These are phyloP conservation scores for Amblyornis subalaris DNA, from an alignment of 2,113 vertebrate genomes.

Conservation along the genomic window DNA sequence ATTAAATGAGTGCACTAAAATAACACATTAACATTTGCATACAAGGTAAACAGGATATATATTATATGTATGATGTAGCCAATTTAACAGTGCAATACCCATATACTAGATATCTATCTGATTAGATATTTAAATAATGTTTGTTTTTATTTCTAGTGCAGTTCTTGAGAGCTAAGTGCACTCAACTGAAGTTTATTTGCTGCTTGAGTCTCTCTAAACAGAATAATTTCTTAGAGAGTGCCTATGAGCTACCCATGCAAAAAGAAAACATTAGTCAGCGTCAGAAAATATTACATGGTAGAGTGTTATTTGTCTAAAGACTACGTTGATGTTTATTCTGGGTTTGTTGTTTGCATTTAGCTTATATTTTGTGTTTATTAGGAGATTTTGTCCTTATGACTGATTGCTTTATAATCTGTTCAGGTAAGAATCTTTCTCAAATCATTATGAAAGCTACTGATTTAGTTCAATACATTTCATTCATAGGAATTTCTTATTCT, in stretches of 20 bases:
- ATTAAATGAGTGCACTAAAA: neutral
- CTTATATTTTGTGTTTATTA: neutral
- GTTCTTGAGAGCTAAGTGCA: slow-evolving; percentile 24
- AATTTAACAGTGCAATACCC: neutral
- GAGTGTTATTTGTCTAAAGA: neutral
- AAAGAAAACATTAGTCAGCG: slow-evolving; percentile 22
- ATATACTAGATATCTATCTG: neutral
- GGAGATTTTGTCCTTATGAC: neutral
- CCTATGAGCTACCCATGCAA: slow-evolving; percentile 12
- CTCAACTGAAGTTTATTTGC: slow-evolving; percentile 49
- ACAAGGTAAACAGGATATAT: neutral
- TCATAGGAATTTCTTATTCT: neutral
- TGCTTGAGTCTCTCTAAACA: slow-evolving; percentile 17
- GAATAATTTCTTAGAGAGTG: slow-evolving; percentile 36
- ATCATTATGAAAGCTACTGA: neutral
- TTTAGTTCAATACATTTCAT: neutral
- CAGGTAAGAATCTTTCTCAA: neutral
- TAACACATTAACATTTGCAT: neutral
- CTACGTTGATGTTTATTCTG: neutral
- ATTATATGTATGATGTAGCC: neutral
- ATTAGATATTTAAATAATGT: slow-evolving; percentile 25
- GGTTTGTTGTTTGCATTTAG: neutral
- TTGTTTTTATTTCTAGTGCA: slow-evolving; percentile 12
- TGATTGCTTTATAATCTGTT: neutral
- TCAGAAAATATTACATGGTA: slow-evolving; percentile 5